Conservation (phyloP, 2,888 invertebrate genomes). For the Sesamia inferens region DNA sequence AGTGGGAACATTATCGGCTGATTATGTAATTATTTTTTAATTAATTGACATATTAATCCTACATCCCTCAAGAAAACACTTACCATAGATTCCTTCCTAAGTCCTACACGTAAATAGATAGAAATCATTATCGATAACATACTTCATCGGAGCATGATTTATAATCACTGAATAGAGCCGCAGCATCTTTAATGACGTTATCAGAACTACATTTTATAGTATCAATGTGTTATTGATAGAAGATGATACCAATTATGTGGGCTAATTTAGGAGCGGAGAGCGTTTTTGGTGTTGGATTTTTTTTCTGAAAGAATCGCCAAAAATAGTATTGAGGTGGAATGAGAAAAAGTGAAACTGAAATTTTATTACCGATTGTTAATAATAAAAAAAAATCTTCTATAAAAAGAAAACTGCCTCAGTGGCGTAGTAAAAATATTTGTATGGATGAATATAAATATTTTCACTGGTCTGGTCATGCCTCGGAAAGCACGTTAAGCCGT, state of each 20-base stretch:
- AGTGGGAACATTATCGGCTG: too few relatives aligned
- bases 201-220: slow-evolving; percentile 63
- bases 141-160: slow-evolving; percentile 54
- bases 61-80: slow-evolving; percentile 2
- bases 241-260: slow-evolving; percentile 56
- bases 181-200: slow-evolving; percentile 62
- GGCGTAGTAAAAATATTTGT: too few relatives aligned
- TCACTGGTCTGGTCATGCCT: too few relatives aligned
- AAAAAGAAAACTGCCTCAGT: too few relatives aligned
- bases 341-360: not conserved
- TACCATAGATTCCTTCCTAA: not conserved
- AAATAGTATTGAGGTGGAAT: not conserved
- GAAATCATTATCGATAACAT: slow-evolving; percentile 51
- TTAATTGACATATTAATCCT: not conserved
- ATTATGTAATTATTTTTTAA: too few relatives aligned
- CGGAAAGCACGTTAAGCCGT: too few relatives aligned
- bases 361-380: rapidly evolving
- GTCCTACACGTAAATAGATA: slow-evolving; percentile 34
- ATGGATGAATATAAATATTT: too few relatives aligned
- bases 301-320: not conserved
- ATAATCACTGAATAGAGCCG: slow-evolving; percentile 53
- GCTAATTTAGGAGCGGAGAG: not conserved
- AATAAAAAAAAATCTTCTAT: too few relatives aligned
- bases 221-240: slow-evolving; percentile 65
- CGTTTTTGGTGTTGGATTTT: not conserved